A percentile compares a stretch with the other conserved stretches of the same genome.
Evolutionary conservation across 2,797 vertebrate species (phyloP).

Genomic region (Orientallactaga sibirica): DNA sequence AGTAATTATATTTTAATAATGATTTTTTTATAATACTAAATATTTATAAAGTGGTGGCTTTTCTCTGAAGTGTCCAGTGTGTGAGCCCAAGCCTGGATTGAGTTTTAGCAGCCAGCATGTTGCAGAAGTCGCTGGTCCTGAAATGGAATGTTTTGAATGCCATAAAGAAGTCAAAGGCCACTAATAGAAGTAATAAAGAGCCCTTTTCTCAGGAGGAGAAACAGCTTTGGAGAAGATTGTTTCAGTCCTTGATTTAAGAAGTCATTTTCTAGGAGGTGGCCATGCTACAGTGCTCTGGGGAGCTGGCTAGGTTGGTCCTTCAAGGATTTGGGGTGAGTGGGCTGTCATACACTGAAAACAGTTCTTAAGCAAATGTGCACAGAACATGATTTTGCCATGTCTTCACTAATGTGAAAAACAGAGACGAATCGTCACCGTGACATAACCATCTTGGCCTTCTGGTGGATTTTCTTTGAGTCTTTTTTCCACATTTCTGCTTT

Average conservation of each 20-base stretch:
- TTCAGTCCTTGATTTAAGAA: constrained; percentile 71
- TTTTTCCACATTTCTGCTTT: background rate
- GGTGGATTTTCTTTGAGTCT: background rate
- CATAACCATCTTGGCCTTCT: background rate
- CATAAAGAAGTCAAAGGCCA: constrained; percentile 81
- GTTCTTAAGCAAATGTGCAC: background rate
- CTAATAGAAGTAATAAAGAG: constrained; percentile 76
- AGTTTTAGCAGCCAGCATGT: constrained; percentile 28
- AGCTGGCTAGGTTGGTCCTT: background rate
- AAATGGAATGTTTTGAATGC: constrained; percentile 82
- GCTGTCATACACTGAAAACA: background rate
- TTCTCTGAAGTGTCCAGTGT: background rate
- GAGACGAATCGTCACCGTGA: background rate
- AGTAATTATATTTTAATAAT: constrained; percentile 9
- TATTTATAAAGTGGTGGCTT: background rate
- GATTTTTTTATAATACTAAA: constrained; percentile 27
- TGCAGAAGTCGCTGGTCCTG: constrained; percentile 68
- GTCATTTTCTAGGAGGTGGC: constrained; percentile 64
- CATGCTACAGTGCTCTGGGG: background rate
- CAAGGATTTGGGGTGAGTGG: background rate
- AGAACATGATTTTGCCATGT: background rate
- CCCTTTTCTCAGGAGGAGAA: constrained; percentile 72
- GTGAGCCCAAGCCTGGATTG: background rate
- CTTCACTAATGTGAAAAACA: constrained; percentile 31
- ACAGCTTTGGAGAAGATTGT: constrained; percentile 62